These are phyloP conservation scores for Apis cerana DNA, from an alignment of 1,140 invertebrate species.

Conservation along the genomic window DNA sequence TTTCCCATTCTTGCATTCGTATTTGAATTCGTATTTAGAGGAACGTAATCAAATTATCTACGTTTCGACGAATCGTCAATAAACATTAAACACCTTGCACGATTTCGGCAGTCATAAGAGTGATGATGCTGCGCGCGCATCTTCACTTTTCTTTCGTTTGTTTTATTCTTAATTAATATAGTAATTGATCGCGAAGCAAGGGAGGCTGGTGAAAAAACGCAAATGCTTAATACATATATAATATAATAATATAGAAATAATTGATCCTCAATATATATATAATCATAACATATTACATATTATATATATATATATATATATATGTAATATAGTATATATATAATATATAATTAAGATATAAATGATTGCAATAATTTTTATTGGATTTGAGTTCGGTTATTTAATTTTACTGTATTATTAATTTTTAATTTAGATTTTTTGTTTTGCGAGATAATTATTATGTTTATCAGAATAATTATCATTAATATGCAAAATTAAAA, in stretches of 20 bases:
- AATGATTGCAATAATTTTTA: no score
- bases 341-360: no score
- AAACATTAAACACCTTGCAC: background rate
- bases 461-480: background rate
- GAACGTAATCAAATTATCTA: background rate
- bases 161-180: background rate
- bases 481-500: no score
- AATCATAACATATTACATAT: no score
- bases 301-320: no score
- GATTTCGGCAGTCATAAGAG: conserved; percentile 40
- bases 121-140: conserved; percentile 20
- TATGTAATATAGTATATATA: no score
- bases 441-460: background rate
- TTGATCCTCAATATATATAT: background rate
- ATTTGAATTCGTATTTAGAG: background rate
- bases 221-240: background rate
- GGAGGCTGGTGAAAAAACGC: conserved; percentile 26
- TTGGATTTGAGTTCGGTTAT: no score
- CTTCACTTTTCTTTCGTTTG: background rate
- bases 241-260: background rate
- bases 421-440: background rate
- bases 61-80: background rate
- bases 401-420: no score
- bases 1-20: background rate
- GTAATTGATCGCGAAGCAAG: background rate